Evolutionary conservation across 2,113 vertebrate species (phyloP).

Genomic region (Dromas ardeola): DNA sequence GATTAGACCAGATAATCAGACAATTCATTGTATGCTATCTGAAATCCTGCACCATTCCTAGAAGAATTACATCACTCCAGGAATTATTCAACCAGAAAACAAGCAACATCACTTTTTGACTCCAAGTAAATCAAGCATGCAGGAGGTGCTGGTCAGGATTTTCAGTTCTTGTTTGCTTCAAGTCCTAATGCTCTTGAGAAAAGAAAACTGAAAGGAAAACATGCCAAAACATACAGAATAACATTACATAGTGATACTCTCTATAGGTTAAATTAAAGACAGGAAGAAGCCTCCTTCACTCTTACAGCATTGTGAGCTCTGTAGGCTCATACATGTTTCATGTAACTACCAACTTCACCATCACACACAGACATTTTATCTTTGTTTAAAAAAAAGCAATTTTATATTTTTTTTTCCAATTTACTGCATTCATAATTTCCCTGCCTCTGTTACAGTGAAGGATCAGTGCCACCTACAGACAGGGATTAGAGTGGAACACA

Average conservation of each 20-base stretch:
- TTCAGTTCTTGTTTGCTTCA: slow-evolving; percentile 19
- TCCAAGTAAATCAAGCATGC: slow-evolving; percentile 20
- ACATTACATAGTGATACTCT: not conserved
- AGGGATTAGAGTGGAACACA: slow-evolving; percentile 8
- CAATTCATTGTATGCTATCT: not conserved
- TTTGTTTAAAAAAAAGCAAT: not conserved
- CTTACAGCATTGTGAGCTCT: not conserved
- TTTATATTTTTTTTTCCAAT: not conserved
- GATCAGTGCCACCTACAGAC: slow-evolving; percentile 72
- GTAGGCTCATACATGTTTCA: not conserved
- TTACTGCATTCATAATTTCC: not conserved
- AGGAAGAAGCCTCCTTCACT: not conserved
- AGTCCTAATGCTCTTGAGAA: not conserved
- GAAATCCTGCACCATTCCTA: not conserved
- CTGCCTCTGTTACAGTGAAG: slow-evolving; percentile 34
- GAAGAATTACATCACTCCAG: not conserved
- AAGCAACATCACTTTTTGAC: slow-evolving; percentile 8
- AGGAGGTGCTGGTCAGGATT: not conserved
- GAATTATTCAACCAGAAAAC: slow-evolving; percentile 27
- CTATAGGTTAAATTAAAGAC: not conserved
- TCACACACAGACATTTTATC: not conserved
- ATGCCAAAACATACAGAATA: not conserved
- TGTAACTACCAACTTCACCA: not conserved
- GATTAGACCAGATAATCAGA: not conserved
- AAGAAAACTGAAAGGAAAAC: slow-evolving; percentile 14